Evolutionary conservation across 1,140 invertebrate species (phyloP).

Genomic region (Metaphire vulgaris): DNA sequence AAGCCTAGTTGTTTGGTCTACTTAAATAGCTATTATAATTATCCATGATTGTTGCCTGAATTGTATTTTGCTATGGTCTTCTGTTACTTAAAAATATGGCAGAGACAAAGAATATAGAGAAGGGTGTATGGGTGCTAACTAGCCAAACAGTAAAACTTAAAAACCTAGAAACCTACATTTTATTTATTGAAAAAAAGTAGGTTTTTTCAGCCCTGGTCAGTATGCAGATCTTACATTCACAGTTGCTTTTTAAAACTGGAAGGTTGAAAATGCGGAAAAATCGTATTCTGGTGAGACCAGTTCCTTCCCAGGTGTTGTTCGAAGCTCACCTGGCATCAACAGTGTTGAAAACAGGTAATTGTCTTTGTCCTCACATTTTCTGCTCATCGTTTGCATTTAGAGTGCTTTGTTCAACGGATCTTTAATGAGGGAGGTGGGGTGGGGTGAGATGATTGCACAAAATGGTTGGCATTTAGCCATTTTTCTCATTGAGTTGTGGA

Average conservation of each 20-base stretch:
- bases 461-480: neutral
- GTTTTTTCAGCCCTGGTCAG: too few relatives aligned
- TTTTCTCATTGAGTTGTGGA: neutral
- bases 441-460: neutral
- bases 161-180: too few relatives aligned
- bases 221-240: too few relatives aligned
- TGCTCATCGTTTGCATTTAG: neutral
- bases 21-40: neutral
- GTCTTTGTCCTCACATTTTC: neutral
- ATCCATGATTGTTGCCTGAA: neutral
- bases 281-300: neutral
- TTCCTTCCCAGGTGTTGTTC: neutral
- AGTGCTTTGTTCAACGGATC: neutral
- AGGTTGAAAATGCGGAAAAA: neutral
- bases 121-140: too few relatives aligned
- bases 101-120: too few relatives aligned
- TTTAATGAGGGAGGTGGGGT: too few relatives aligned
- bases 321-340: neutral
- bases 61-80: too few relatives aligned
- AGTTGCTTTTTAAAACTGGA: too few relatives aligned
- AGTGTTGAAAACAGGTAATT: neutral
- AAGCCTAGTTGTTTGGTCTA: neutral
- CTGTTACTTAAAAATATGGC: too few relatives aligned
- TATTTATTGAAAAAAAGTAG: too few relatives aligned
- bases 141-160: too few relatives aligned